These are phyloP conservation scores for Nomada goodeniana DNA, from an alignment of 2,888 invertebrate species.

Conservation along the genomic window DNA sequence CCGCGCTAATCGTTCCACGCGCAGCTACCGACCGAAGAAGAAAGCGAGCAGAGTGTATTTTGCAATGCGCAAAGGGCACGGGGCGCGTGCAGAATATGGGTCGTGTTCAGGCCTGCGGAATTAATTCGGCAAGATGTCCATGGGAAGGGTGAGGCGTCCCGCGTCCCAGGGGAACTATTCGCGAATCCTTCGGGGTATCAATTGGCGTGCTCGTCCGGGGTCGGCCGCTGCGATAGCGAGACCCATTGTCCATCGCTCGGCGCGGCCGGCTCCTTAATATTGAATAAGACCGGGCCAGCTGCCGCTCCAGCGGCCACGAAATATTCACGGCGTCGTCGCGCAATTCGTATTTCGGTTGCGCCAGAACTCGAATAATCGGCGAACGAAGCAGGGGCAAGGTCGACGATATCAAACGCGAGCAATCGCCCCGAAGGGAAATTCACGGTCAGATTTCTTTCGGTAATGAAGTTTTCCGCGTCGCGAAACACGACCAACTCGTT, in stretches of 20 bases:
- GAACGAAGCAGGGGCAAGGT: neutral
- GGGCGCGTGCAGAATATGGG: constrained; percentile 23
- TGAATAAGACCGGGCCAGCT: constrained; percentile 77
- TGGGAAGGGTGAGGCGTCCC: constrained; percentile 45
- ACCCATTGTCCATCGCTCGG: constrained; percentile 76
- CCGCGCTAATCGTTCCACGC: rapidly evolving
- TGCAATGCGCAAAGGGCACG: neutral
- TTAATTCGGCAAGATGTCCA: constrained; percentile 59
- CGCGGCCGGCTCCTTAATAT: constrained; percentile 77
- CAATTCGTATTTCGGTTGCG: constrained; percentile 27
- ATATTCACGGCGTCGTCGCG: constrained; percentile 70
- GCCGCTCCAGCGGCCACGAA: constrained; percentile 67
- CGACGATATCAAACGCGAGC: constrained; percentile 25
- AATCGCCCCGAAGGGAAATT: neutral
- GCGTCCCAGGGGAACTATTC: constrained; percentile 79
- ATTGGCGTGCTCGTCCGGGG: constrained; percentile 78
- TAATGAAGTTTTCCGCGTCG: constrained; percentile 77
- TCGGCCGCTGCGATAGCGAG: constrained; percentile 78
- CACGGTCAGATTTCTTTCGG: constrained; percentile 45
- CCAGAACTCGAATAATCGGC: no score
- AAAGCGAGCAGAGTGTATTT: no score
- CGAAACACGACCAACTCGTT: constrained; percentile 65
- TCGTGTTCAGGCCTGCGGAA: constrained; percentile 44
- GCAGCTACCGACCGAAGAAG: neutral
- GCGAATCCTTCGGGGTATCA: constrained; percentile 79